Percentiles rank a stretch among this genome's conserved stretches.
These are phyloP conservation scores for Macrosteles quadrilineatus DNA, from an alignment of 1,140 invertebrate genomes.

Conservation along the genomic window DNA sequence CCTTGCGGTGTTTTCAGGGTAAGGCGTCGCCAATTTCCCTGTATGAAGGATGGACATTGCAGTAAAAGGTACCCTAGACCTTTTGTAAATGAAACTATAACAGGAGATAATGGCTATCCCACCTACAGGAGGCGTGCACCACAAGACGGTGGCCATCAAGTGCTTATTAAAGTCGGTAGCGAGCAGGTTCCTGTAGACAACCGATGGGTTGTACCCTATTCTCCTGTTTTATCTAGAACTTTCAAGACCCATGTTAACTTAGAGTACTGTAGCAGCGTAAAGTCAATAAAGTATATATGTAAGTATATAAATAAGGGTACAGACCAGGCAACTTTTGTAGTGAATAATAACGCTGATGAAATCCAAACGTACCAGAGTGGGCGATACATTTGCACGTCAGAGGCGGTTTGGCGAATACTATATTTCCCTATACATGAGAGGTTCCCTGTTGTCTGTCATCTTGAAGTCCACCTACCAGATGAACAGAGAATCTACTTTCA, in stretches of 20 bases:
- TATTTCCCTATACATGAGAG: background rate
- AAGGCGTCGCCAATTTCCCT: constrained; percentile 43
- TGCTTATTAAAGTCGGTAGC: constrained; percentile 7
- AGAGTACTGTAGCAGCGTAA: background rate
- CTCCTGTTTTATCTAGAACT: constrained; percentile 29
- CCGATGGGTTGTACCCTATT: constrained; percentile 33
- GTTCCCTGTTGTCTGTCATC: background rate
- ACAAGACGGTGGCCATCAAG: constrained; percentile 34
- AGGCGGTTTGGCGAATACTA: constrained; percentile 1
- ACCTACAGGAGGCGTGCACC: constrained; percentile 32
- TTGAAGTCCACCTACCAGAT: background rate
- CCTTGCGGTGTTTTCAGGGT: constrained; percentile 49
- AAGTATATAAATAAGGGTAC: no score
- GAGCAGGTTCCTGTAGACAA: constrained; percentile 25
- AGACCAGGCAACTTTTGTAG: no score
- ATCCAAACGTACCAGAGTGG: no score
- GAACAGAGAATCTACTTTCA: background rate
- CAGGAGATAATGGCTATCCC: constrained; percentile 35
- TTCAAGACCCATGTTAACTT: constrained; percentile 33
- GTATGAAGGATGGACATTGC: constrained; percentile 52
- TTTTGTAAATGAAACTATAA: constrained; percentile 42
- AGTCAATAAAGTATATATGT: no score
- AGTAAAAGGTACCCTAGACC: constrained; percentile 26
- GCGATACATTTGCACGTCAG: no score
- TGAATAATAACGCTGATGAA: no score